Percentiles rank a stretch among this genome's conserved stretches.
Evolutionary conservation across 2,888 invertebrate species (phyloP).

Genomic region (Epinotia demarniana): DNA sequence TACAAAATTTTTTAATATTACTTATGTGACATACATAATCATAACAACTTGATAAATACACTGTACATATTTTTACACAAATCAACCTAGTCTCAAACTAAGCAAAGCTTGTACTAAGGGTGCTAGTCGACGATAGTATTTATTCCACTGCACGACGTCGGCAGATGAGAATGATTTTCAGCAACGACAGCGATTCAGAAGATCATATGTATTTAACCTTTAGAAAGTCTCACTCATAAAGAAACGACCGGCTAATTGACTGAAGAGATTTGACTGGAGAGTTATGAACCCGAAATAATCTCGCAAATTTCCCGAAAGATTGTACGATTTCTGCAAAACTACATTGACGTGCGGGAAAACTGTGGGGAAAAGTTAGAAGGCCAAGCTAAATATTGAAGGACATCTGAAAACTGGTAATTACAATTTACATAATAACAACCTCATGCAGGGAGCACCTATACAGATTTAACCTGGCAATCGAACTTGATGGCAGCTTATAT

Average conservation of each 20-base stretch:
- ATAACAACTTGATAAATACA: not conserved
- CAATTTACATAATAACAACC: not conserved
- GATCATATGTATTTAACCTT: not conserved
- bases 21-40: not conserved
- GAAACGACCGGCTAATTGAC: no score
- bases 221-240: no score
- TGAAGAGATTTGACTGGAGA: no score
- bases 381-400: not conserved
- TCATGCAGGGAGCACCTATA: not conserved
- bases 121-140: no score
- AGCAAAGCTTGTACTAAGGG: no score
- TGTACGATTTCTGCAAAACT: no score
- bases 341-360: no score
- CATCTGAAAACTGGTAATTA: not conserved
- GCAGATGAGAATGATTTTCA: not conserved
- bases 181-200: not conserved
- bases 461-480: not conserved
- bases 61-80: not conserved
- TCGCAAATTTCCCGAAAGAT: no score
- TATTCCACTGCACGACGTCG: not conserved
- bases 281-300: no score
- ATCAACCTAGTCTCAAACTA: not conserved
- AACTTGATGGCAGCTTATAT: not conserved
- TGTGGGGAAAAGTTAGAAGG: no score
- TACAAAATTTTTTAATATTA: slow-evolving; percentile 44